Conservation (phyloP, 2,888 invertebrate species). For the Strigamia maritima region DNA sequence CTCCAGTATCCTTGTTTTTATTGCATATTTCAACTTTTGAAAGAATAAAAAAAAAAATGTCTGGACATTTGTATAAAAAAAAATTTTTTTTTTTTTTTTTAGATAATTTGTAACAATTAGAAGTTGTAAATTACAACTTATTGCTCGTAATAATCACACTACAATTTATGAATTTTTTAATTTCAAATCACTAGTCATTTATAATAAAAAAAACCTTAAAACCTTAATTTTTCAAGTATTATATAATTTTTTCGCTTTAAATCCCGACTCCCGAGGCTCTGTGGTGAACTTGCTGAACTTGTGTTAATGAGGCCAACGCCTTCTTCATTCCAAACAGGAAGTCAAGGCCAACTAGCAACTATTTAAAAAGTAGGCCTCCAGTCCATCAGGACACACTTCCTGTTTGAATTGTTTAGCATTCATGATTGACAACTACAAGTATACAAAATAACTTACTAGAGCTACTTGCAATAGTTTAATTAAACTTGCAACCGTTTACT, state of each 20-base stretch:
- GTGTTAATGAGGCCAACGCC: slow-evolving; percentile 30
- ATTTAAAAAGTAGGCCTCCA: slow-evolving; percentile 1
- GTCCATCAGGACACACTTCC: slow-evolving; percentile 20
- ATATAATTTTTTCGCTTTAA: background rate
- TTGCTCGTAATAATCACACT: no score
- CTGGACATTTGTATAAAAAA: no score
- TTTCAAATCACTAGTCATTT: no score
- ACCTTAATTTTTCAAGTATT: no score
- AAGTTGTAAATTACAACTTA: no score
- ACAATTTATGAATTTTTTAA: no score
- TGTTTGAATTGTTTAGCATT: slow-evolving; percentile 8
- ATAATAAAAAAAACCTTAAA: no score
- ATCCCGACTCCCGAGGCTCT: background rate
- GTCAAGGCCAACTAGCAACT: slow-evolving; percentile 3
- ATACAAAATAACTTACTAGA: background rate
- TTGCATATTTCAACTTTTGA: no score
- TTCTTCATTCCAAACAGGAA: slow-evolving; percentile 26
- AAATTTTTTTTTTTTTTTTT: no score
- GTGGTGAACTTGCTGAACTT: slow-evolving; percentile 19
- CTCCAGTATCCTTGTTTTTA: no score
- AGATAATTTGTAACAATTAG: no score
- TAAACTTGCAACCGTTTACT: background rate
- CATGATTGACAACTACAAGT: background rate
- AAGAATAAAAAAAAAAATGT: no score
- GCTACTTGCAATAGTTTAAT: background rate